These are phyloP conservation scores for Callaeas wilsoni DNA, from an alignment of 2,113 vertebrate species.

Conservation along the genomic window DNA sequence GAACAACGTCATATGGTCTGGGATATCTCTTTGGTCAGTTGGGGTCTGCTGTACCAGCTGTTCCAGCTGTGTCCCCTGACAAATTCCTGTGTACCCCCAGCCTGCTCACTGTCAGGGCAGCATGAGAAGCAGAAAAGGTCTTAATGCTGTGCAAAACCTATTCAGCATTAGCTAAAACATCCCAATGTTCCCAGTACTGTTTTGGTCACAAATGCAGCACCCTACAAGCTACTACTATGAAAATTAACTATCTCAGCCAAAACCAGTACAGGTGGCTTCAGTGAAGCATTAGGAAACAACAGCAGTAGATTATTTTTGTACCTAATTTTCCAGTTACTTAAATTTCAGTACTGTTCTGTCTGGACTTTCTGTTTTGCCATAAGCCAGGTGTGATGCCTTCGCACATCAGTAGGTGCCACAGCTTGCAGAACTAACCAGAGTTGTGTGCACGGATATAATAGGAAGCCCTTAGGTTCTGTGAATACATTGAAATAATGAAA, in stretches of 20 bases:
- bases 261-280: neutral
- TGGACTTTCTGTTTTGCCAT: neutral
- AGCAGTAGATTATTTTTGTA: neutral
- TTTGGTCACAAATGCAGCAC: neutral
- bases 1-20: neutral
- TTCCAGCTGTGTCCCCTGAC: neutral
- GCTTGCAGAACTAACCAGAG: neutral
- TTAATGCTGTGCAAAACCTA: neutral
- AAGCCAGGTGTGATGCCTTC: neutral
- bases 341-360: neutral
- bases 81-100: neutral
- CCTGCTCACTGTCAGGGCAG: neutral
- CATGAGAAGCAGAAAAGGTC: neutral
- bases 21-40: neutral
- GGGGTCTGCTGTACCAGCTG: neutral
- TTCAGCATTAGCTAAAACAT: neutral
- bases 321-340: neutral
- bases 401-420: neutral
- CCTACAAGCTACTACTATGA: neutral
- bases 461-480: neutral
- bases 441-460: neutral
- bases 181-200: neutral
- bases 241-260: neutral
- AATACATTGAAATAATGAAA: neutral
- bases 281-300: neutral